A percentile compares a stretch with the other conserved stretches of the same genome.
phyloP scores from a whole-genome alignment of 1,140 invertebrate species.

The Hypsibius dujardini region DNA sequence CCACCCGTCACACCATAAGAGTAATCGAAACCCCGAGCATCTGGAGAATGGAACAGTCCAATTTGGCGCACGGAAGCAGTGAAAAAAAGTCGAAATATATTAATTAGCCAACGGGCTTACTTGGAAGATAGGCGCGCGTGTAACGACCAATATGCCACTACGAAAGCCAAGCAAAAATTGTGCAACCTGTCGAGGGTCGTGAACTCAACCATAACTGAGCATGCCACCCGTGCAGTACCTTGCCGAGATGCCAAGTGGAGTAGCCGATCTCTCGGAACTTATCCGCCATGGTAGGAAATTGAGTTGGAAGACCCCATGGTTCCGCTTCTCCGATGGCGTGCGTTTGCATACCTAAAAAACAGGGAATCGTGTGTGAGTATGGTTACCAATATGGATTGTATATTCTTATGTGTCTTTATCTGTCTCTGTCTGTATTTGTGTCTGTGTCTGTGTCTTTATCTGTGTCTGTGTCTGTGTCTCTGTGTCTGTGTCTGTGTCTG shows the following conservation, averaged over 20 bases:
- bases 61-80: background rate
- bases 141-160: slow-evolving; percentile 30
- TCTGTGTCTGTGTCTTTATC: too few species aligned
- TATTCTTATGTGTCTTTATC: too few species aligned
- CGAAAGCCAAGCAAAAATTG: slow-evolving; percentile 45
- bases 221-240: too few species aligned
- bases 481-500: too few species aligned
- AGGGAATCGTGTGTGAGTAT: too few species aligned
- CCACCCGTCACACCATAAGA: background rate
- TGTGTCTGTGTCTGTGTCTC: too few species aligned
- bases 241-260: background rate
- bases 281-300: slow-evolving; percentile 16
- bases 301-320: slow-evolving; percentile 16
- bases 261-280: background rate
- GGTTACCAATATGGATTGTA: too few species aligned
- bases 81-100: background rate
- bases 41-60: slow-evolving; percentile 29
- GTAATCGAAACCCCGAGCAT: slow-evolving; percentile 11
- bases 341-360: slow-evolving; percentile 40
- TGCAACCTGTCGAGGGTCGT: too few species aligned
- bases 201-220: too few species aligned
- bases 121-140: background rate
- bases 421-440: too few species aligned
- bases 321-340: background rate
- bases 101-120: too few species aligned